Evolutionary conservation across 2,888 invertebrate genomes (phyloP).

Genomic region (Megaustenia siamemsis): DNA sequence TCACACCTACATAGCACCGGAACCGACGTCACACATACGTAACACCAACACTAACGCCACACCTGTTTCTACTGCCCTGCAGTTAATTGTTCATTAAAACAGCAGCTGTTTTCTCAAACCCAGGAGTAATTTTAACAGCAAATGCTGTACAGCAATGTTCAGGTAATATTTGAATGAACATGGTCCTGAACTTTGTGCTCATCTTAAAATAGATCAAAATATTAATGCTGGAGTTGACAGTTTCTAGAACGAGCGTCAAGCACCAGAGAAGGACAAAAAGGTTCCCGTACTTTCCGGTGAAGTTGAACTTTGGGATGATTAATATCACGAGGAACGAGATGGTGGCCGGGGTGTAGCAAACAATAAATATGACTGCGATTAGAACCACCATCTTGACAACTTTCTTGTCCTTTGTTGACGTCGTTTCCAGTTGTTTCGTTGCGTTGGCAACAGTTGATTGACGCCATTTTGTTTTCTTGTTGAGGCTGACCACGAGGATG

Average conservation of each 20-base stretch:
- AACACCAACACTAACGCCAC: no score
- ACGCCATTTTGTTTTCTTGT: constrained; percentile 39
- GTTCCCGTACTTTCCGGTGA: constrained; percentile 14
- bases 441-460: not conserved
- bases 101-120: no score
- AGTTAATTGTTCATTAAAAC: no score
- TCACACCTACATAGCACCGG: no score
- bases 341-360: constrained; percentile 7
- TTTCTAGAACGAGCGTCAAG: not conserved
- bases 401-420: constrained; percentile 5
- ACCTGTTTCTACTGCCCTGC: no score
- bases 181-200: constrained; percentile 21
- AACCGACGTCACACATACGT: no score
- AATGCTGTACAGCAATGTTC: no score
- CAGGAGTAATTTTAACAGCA: no score
- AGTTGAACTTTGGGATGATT: constrained; percentile 3
- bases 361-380: constrained; percentile 25
- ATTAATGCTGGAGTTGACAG: constrained; percentile 10
- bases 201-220: constrained; percentile 36
- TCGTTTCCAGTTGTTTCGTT: not conserved
- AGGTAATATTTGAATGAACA: not conserved
- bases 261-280: not conserved
- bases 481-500: constrained; percentile 6
- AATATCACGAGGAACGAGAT: not conserved
- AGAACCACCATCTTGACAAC: constrained; percentile 23